A percentile compares a stretch with the other conserved stretches of the same genome.
phyloP scores from a whole-genome alignment of 2,888 invertebrate species.

The Scaptomyza cyrtandrae region DNA sequence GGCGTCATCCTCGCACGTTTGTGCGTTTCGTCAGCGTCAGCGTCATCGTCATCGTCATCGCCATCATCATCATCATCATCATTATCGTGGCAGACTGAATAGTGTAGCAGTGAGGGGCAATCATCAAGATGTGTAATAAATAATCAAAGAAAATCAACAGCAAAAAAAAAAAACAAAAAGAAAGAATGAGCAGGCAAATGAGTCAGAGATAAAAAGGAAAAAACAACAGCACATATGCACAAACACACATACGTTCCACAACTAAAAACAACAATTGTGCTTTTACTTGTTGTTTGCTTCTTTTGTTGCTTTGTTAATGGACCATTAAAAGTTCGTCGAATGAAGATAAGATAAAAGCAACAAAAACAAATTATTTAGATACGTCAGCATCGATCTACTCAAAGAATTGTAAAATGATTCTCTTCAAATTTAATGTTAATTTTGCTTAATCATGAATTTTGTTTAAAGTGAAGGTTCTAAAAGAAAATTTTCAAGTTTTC shows the following conservation, averaged over 20 bases:
- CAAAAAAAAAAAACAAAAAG: slow-evolving; percentile 25
- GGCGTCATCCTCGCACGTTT: slow-evolving; percentile 5
- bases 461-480: too few relatives aligned
- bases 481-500: too few relatives aligned
- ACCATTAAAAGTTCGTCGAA: slow-evolving; percentile 28
- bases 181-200: slow-evolving; percentile 53
- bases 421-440: too few relatives aligned
- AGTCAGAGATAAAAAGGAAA: slow-evolving; percentile 49
- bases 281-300: not conserved
- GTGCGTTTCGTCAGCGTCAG: slow-evolving; percentile 1
- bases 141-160: slow-evolving; percentile 45
- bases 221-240: slow-evolving; percentile 24
- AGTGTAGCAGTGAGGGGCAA: slow-evolving; percentile 23
- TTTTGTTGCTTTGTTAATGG: slow-evolving; percentile 15
- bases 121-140: slow-evolving; percentile 71
- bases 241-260: slow-evolving; percentile 23
- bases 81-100: not conserved
- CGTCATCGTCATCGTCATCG: slow-evolving; percentile 10
- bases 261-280: slow-evolving; percentile 14
- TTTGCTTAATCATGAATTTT: too few relatives aligned
- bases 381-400: not conserved
- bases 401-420: too few relatives aligned
- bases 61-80: slow-evolving; percentile 1
- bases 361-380: slow-evolving; percentile 45
- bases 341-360: slow-evolving; percentile 64